Evolutionary conservation across 2,797 vertebrate genomes (phyloP).

Genomic region (Peromyscus nudipes): DNA sequence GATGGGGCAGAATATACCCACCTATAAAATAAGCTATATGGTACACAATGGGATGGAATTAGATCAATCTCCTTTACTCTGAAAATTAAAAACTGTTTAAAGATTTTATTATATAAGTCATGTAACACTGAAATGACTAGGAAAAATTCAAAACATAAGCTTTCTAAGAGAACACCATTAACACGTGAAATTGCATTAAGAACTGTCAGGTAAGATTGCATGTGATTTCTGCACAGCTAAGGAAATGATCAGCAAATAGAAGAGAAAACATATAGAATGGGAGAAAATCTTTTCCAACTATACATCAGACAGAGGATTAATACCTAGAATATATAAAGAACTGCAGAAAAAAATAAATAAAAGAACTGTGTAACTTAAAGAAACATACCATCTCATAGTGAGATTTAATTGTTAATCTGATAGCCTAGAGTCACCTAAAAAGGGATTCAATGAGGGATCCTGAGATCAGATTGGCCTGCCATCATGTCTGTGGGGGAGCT

Average conservation of each 20-base stretch:
- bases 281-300: neutral
- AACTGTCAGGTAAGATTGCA: neutral
- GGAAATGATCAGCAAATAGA: neutral
- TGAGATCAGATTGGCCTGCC: no score
- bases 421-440: neutral
- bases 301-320: neutral
- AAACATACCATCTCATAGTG: neutral
- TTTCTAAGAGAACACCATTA: neutral
- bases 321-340: neutral
- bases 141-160: neutral
- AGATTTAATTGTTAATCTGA: neutral
- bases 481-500: neutral
- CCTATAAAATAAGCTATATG: neutral
- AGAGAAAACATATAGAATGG: neutral
- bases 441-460: neutral
- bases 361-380: neutral
- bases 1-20: neutral
- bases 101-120: neutral
- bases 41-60: no score
- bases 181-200: neutral
- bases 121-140: neutral
- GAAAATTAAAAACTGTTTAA: neutral
- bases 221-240: neutral
- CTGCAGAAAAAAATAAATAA: no score
- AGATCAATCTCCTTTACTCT: neutral